Percentiles rank a stretch among this genome's conserved stretches.
phyloP scores from a whole-genome alignment of 2,797 vertebrate genomes.

The Eulemur coronatus region DNA sequence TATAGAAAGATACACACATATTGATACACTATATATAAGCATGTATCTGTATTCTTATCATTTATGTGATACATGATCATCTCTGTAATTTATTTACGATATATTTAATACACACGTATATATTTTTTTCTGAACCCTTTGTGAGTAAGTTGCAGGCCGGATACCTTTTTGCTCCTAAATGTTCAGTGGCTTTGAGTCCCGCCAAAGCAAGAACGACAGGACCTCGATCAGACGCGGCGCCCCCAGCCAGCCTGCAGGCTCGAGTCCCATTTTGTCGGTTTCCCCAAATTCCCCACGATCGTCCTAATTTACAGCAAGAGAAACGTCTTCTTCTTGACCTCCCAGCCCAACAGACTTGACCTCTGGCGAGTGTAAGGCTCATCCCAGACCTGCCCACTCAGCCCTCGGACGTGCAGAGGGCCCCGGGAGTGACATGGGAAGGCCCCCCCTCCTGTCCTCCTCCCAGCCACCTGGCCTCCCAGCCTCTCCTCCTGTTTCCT shows the following conservation, averaged over 20 bases:
- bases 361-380: neutral
- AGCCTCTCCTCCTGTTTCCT: neutral
- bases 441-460: neutral
- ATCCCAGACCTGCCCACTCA: neutral
- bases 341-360: neutral
- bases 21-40: neutral
- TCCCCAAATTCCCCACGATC: neutral
- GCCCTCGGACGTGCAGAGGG: neutral
- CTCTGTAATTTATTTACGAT: neutral
- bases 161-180: neutral
- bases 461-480: too few relatives aligned
- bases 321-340: neutral
- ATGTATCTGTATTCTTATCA: neutral
- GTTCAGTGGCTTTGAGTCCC: neutral
- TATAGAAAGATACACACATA: neutral
- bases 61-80: neutral
- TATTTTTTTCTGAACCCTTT: neutral
- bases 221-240: fast-evolving
- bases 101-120: neutral
- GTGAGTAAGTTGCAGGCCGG: neutral
- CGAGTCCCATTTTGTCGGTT: fast-evolving
- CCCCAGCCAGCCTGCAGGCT: fast-evolving
- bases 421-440: too few relatives aligned
- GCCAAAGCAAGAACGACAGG: too few relatives aligned
- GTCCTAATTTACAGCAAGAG: neutral